A percentile compares a stretch with the other conserved stretches of the same genome.
Conservation (phyloP, 2,113 vertebrate genomes). For the Amphilophus citrinellus region DNA sequence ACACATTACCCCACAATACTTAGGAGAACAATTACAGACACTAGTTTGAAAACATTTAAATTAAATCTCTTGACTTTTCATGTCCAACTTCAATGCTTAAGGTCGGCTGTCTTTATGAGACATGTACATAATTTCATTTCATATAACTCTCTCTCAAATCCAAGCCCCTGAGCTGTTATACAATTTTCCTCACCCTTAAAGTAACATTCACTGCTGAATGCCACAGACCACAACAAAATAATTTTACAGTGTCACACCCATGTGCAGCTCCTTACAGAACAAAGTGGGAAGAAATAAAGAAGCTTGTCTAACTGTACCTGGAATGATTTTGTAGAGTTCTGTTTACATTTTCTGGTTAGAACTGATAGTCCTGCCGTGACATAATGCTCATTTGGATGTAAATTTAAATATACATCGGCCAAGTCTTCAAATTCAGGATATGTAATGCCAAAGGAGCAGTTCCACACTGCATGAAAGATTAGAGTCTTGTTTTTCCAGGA, state of each 20-base stretch:
- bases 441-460: conserved; percentile 23
- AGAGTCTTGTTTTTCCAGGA: conserved; percentile 14
- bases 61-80: too few relatives aligned
- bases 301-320: neutral
- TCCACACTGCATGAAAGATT: conserved; percentile 27
- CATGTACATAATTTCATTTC: neutral
- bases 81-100: neutral
- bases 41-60: neutral
- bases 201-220: conserved; percentile 7
- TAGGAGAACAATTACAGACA: neutral
- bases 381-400: conserved; percentile 50
- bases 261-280: neutral
- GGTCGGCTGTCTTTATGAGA: neutral
- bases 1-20: neutral
- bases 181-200: neutral
- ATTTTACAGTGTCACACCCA: conserved; percentile 7
- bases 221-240: neutral
- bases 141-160: neutral
- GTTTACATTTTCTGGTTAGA: conserved; percentile 16
- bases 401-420: conserved; percentile 49
- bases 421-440: conserved; percentile 44
- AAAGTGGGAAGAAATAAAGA: conserved; percentile 4
- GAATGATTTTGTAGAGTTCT: conserved; percentile 14
- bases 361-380: conserved; percentile 11
- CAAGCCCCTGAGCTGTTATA: neutral